Base-by-base conservation (phyloP, 2,797 vertebrate species). In the Notolepis coatsorum region DNA sequence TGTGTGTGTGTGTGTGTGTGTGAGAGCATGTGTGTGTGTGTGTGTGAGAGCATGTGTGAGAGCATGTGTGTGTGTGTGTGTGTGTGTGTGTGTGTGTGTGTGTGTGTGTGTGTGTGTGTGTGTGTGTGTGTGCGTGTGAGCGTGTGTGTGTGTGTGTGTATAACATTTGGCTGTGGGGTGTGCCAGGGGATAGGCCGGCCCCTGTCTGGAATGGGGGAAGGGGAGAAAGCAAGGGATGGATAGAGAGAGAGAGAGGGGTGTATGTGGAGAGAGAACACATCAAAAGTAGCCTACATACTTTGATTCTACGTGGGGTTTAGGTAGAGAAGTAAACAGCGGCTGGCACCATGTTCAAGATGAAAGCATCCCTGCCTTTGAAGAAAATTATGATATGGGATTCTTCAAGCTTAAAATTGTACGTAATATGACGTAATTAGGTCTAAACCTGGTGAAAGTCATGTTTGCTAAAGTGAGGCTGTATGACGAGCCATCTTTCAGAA, bases 181-280 rank as follows among this genome's bases (percentile, higher is more conserved):
- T 70, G 68, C 65, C 59, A 71, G 55, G 67, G 67, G 69, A 75
- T 54, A 47, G 51, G 62, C 52, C 61, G 21, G 15, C 39, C 57
- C 73, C 56, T 47, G 65, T 82, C 73, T 84, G 77, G 71, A 31
- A 15, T 50, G 48, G 48, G 48, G 48, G 48, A 31, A 31, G 30
- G 28, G 8, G 43, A 46, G 43, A 13, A 6, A 24, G 43, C 5
- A 25, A 23, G 18, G 12, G 18, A 23, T 8, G 1, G 33, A 24
- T 3, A n/a, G 63, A 68, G 69, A 68, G 24, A 4, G 33, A n/a
- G 63, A 68, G 69, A 68, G 24, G 5, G 33, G 30, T 67, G 42
- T n/a, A n/a, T n/a, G 46, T 12, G 41, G 41, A 37, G 50, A 23
- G 8, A 13, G 15, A 30, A 31, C 17, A 53, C 58, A 73, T 79